Base-by-base conservation (phyloP, 2,113 vertebrate species). In the Verasper variegatus region DNA sequence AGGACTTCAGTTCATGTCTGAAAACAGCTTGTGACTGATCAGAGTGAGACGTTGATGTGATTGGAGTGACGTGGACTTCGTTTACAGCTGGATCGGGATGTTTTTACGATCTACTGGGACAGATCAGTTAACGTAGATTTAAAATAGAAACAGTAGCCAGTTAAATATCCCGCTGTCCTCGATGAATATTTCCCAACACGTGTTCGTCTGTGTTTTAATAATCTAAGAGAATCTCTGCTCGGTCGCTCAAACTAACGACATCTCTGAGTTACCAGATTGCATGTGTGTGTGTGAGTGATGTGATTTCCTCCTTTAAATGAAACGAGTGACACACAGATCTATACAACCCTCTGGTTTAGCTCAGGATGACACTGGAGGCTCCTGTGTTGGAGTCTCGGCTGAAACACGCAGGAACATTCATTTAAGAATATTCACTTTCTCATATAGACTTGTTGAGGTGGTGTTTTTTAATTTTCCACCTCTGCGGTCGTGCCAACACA, bases 331-430 rank as follows among this genome's bases (percentile, higher is more conserved):
- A 75, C 70, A 63, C 59, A 61, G 40, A 66, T 37, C 20, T 40
- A 49, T 37, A 21, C 15, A 8, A 37, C 61, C 35, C 68, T 68
- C 51, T 76, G 42, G 58, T 2, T 10, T 60, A 65, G 35, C 2
- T 69, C 71, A 54, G 63, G 51, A 59, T 31, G 6, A 65, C 42
- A 42, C 2, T 14, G 21, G 74, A 90, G 80, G 70, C 66, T 91
- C 71, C 85, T 91, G 76, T 86, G 81, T 81, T 83, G 86, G 83
- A 40, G 35, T 60, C 3, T 68, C 11, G 59, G 54, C 75, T 74
- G 0, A 51, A 13, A 27, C 27, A 27, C 27, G 27, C 27, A 27
- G 27, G 31, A 31, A 31, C 31, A 31, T 31, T 5, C 31, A 7
- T 7, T 31, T 13, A 40, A 27, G 27, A 42, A 42, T 45, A 45